Conservation (phyloP, 2,888 invertebrate genomes). For the Stenodera caucasica region DNA sequence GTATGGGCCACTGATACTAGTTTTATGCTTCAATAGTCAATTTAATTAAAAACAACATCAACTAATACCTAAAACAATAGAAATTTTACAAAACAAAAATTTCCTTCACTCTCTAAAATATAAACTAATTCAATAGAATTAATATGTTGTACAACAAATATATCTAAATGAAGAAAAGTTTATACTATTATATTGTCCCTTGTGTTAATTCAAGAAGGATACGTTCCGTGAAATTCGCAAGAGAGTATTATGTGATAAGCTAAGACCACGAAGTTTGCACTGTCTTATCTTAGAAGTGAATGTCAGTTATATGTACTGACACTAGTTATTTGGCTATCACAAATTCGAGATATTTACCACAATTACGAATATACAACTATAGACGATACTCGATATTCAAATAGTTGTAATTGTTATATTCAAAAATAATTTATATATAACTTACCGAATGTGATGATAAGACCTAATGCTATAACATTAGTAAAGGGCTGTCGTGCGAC, state of each 20-base stretch:
- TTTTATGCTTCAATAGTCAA: slow-evolving; percentile 43
- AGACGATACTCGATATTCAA: too few relatives aligned
- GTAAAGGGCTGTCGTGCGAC: slow-evolving; percentile 24
- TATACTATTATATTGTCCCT: slow-evolving; percentile 12
- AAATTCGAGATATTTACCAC: slow-evolving; percentile 42
- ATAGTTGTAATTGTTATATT: too few relatives aligned
- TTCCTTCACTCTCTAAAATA: not conserved
- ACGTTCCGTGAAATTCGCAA: slow-evolving; percentile 39
- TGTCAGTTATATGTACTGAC: slow-evolving; percentile 45
- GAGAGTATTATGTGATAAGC: slow-evolving; percentile 43
- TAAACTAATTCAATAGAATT: too few relatives aligned
- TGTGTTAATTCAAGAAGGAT: slow-evolving; percentile 36
- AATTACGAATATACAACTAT: too few relatives aligned
- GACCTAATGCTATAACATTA: slow-evolving; percentile 24
- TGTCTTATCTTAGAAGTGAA: slow-evolving; percentile 44
- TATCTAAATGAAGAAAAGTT: slow-evolving; percentile 14
- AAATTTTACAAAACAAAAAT: too few relatives aligned
- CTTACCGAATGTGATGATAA: slow-evolving; percentile 32
- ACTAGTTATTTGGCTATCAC: slow-evolving; percentile 46
- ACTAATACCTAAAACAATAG: slow-evolving; percentile 15
- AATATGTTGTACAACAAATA: slow-evolving; percentile 18
- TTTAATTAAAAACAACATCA: slow-evolving; percentile 40
- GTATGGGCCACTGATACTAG: slow-evolving; percentile 39
- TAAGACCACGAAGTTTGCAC: slow-evolving; percentile 44
- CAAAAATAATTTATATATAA: slow-evolving; percentile 2